Conservation (phyloP, 2,888 invertebrate genomes). For the Pharmacophagus antenor region DNA sequence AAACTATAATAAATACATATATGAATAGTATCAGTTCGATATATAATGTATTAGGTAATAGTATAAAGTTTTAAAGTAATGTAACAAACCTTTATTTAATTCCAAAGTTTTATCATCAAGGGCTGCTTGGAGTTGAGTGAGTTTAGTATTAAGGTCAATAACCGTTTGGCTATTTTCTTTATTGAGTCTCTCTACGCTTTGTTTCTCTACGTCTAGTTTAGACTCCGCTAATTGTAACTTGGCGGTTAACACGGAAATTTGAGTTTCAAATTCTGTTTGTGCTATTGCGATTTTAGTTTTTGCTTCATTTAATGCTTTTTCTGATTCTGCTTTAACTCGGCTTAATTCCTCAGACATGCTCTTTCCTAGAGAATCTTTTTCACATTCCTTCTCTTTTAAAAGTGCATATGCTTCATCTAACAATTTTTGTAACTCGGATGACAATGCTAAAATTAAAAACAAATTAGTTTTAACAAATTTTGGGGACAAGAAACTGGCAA, state of each 20-base stretch:
- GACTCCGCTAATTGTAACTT: conserved; percentile 79
- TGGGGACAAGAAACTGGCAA: neutral
- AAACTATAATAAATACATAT: conserved; percentile 30
- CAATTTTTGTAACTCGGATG: conserved; percentile 73
- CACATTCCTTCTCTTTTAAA: conserved; percentile 74
- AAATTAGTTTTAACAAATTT: neutral
- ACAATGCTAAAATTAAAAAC: conserved; percentile 63
- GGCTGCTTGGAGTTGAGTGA: conserved; percentile 70
- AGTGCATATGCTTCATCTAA: conserved; percentile 77
- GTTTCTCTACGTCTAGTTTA: conserved; percentile 69
- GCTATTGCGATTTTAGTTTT: conserved; percentile 85
- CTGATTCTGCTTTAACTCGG: conserved; percentile 71
- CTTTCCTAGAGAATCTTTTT: conserved; percentile 74
- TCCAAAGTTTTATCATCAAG: conserved; percentile 77
- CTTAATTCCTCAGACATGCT: conserved; percentile 74
- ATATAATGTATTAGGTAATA: neutral
- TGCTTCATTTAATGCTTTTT: conserved; percentile 74
- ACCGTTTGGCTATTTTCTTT: conserved; percentile 74
- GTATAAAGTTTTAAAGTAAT: neutral
- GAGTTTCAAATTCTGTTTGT: conserved; percentile 82
- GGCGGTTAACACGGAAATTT: conserved; percentile 76
- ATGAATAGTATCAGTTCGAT: neutral
- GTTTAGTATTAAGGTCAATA: conserved; percentile 70
- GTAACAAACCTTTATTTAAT: conserved; percentile 70
- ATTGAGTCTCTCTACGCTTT: conserved; percentile 69